Evolutionary conservation across 2,888 invertebrate genomes (phyloP), one percentile per base, ranked within the genome.

Genomic region (Choristoneura rosaceana): DNA sequence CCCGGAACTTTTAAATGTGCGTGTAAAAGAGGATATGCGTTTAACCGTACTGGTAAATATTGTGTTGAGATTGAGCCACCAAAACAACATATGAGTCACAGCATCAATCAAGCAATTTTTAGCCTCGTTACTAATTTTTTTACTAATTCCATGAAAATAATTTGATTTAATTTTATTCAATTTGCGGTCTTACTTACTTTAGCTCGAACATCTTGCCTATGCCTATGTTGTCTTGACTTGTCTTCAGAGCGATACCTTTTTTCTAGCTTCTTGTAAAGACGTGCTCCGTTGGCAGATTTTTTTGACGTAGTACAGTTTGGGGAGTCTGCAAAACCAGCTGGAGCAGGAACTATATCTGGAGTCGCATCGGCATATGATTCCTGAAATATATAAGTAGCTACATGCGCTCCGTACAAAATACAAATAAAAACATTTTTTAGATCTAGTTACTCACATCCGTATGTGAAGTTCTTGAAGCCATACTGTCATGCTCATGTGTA

Each of bases 251-350:
- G 95, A 87, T 96, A 97, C 79, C 97, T 93, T 82, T 96, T 97
- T 82, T 96, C 97, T 83, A 96, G 95, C 87, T 97, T 98, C 89
- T 96, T 98, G 85, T 97, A 97, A 38, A 97, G 87, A 38, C 96
- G 93, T 62, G 95, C 96, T 71, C 94, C 95, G 71, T 79, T 93
- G 4, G 89, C 81, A 25, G 87, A 84, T 73, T 92, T 92, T 78
- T 91, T 93, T 9, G 85, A 81, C 17, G 85, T 83, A 3, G 80
- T 75, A 81, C 95, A 94, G 33, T 89, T 92, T 5, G 98, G 98
- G 0, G 97, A 98, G 87, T 98, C 98, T 8, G 97, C 98, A 85
- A 98, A 98, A 59, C 97, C 97, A 15, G 97, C 98, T 2, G 98
- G 98, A 0, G 98, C 98, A 82, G 97, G 97, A 1, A 98, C 98